These are phyloP conservation scores for Aurelia aurita DNA, from an alignment of 30 jellyfish, hydroid and myxozoan species.

Conservation along the genomic window DNA sequence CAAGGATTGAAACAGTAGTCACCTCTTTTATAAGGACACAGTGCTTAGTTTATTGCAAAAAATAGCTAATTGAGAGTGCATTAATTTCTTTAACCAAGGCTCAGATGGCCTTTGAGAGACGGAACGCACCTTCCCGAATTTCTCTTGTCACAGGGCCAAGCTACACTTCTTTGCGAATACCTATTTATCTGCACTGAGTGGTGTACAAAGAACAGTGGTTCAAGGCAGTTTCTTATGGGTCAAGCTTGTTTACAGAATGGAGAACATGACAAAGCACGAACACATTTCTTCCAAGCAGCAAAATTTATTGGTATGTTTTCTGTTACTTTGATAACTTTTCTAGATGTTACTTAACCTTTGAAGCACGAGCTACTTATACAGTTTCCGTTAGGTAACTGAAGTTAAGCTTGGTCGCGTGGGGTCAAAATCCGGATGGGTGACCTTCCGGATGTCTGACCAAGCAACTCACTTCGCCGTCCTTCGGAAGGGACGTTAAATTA, in stretches of 20 bases:
- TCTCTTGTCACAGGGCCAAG: constrained; percentile 86
- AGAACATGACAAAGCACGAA: constrained; percentile 79
- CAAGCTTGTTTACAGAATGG: constrained; percentile 87
- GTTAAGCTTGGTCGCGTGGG: no score
- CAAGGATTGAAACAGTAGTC: no score
- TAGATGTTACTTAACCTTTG: no score
- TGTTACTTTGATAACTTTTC: no score
- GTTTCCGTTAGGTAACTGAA: no score
- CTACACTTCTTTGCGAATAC: constrained; percentile 65
- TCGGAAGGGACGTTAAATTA: no score
- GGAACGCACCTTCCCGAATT: constrained; percentile 86
- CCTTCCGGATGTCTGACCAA: no score
- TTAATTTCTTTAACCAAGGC: background rate
- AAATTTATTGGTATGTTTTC: constrained; percentile 76
- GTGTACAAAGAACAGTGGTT: constrained; percentile 78
- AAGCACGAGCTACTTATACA: no score
- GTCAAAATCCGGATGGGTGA: no score
- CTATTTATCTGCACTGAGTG: constrained; percentile 67
- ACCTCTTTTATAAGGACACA: no score
- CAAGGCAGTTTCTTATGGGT: constrained; percentile 75
- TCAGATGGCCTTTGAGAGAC: constrained; percentile 58
- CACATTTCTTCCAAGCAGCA: constrained; percentile 76
- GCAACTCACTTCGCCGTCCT: no score
- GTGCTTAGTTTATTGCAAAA: background rate
- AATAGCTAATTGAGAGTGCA: background rate